phyloP scores from a whole-genome alignment of 2,888 invertebrate species.

The Pammene fasciana region DNA sequence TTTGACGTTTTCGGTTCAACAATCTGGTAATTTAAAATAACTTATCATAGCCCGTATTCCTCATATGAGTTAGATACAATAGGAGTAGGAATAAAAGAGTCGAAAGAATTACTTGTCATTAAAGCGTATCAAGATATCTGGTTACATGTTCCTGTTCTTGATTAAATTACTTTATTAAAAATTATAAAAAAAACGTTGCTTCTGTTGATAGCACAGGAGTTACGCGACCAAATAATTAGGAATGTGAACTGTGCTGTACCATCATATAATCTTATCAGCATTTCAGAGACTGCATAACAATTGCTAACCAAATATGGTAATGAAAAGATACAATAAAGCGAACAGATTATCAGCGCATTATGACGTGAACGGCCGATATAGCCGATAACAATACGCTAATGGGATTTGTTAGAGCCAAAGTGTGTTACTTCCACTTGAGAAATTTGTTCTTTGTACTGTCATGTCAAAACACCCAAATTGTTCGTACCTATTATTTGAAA shows the following conservation, averaged over 20 bases:
- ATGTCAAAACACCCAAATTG: neutral
- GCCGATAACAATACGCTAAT: constrained; percentile 40
- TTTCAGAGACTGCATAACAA: constrained; percentile 6
- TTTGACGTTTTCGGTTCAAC: constrained; percentile 9
- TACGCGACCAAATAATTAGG: too few species aligned
- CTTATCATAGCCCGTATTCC: neutral
- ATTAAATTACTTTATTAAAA: too few species aligned
- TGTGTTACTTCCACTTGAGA: constrained; percentile 11
- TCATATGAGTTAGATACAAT: neutral
- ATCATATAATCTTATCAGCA: constrained; percentile 16
- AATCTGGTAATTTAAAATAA: constrained; percentile 21
- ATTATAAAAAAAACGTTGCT: too few species aligned
- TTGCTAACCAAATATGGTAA: constrained; percentile 37
- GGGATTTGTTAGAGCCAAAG: constrained; percentile 32
- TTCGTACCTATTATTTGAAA: neutral
- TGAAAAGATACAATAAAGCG: constrained; percentile 36
- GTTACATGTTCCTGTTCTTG: neutral
- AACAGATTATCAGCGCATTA: constrained; percentile 40
- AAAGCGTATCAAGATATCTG: neutral
- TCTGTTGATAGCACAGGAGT: too few species aligned
- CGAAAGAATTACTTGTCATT: neutral
- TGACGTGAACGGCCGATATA: constrained; percentile 29
- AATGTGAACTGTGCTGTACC: neutral
- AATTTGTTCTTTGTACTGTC: constrained; percentile 16
- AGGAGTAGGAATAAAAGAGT: neutral